Percentiles rank a stretch among this genome's conserved stretches.
phyloP scores from a whole-genome alignment of 2,113 vertebrate genomes.

The Cyrtonyx montezumae region DNA sequence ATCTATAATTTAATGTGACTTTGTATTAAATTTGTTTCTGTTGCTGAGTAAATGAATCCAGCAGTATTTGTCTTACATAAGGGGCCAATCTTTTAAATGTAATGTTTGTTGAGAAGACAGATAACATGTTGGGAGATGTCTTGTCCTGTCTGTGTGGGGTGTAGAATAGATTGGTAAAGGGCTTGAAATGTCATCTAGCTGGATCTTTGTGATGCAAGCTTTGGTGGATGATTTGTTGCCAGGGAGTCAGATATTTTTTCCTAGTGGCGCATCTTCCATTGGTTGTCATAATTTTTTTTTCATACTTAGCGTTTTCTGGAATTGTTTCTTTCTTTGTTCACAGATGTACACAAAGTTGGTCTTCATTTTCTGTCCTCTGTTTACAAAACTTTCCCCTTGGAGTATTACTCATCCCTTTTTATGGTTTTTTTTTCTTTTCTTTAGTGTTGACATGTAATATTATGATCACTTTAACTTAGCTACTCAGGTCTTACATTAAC shows the following conservation, averaged over 20 bases:
- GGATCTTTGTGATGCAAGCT: conserved; percentile 47
- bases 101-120: background rate
- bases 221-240: background rate
- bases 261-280: background rate
- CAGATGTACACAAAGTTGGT: background rate
- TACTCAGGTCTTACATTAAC: background rate
- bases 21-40: background rate
- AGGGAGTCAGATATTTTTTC: conserved; percentile 37
- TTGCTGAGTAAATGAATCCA: background rate
- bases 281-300: background rate
- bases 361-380: background rate
- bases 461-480: background rate
- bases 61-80: background rate
- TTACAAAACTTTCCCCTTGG: background rate
- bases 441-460: background rate
- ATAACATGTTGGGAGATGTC: background rate
- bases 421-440: background rate
- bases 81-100: background rate
- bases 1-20: background rate
- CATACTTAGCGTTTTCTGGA: background rate
- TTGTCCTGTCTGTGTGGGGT: background rate
- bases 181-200: conserved; percentile 56
- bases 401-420: background rate
- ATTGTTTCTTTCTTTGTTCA: background rate
- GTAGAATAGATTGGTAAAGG: background rate